These are phyloP conservation scores for Diplazon laetatorius DNA, from an alignment of 2,888 invertebrate genomes.

Conservation along the genomic window DNA sequence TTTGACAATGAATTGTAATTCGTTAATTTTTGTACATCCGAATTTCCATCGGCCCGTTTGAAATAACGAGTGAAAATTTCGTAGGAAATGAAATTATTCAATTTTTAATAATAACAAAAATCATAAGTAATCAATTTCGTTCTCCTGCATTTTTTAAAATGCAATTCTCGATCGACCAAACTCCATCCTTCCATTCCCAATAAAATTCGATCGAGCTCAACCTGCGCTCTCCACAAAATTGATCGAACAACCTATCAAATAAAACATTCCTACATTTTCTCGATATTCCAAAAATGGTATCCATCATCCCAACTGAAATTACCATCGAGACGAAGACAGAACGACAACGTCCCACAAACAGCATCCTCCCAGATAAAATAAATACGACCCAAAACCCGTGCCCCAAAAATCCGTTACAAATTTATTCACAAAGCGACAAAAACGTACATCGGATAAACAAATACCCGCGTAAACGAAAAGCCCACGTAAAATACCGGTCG, in stretches of 20 bases:
- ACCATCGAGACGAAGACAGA: not conserved
- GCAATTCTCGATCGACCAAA: too few species aligned
- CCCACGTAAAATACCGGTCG: constrained; percentile 58
- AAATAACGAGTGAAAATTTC: too few species aligned
- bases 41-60: too few species aligned
- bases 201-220: not conserved
- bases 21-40: too few species aligned
- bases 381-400: not conserved
- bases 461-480: constrained; percentile 9
- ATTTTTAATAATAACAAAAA: too few species aligned
- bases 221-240: too few species aligned
- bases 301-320: not conserved
- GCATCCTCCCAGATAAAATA: constrained; percentile 5
- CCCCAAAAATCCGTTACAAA: constrained; percentile 48
- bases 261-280: not conserved
- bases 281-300: not conserved
- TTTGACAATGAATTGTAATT: too few species aligned
- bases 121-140: too few species aligned
- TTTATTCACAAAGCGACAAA: constrained; percentile 57
- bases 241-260: not conserved
- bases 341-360: not conserved
- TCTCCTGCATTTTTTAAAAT: too few species aligned
- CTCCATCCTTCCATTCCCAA: not conserved
- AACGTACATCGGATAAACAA: constrained; percentile 60
- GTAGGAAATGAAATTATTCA: too few species aligned